phyloP scores from a whole-genome alignment of 1,140 invertebrate genomes.

The Penaeus chinensis region DNA sequence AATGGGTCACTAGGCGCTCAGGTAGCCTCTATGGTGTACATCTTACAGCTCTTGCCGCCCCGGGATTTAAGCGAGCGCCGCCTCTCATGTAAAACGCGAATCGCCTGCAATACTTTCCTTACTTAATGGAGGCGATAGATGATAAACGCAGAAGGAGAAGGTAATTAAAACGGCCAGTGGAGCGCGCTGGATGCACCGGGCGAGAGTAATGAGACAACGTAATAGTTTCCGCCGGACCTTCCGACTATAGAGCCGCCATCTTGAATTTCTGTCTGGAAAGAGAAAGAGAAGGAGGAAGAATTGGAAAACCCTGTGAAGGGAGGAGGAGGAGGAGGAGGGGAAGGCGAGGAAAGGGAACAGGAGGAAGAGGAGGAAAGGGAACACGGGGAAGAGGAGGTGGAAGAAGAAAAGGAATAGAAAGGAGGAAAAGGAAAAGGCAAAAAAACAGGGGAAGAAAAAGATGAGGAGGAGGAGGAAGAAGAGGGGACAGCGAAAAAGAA shows the following conservation, averaged over 20 bases:
- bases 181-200: neutral
- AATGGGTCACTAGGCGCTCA: conserved; percentile 19
- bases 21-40: neutral
- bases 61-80: neutral
- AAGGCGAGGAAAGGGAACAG: neutral
- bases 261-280: neutral
- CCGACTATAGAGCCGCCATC: conserved; percentile 7
- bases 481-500: no score
- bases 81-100: neutral
- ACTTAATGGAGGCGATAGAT: neutral
- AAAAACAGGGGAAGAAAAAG: no score
- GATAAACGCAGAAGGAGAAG: neutral
- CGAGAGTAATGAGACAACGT: conserved; percentile 19
- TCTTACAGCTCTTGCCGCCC: neutral
- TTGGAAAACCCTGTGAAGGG: no score
- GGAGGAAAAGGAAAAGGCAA: no score
- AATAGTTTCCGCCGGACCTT: conserved; percentile 20
- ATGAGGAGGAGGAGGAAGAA: no score
- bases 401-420: no score
- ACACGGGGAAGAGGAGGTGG: no score
- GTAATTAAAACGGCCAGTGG: conserved; percentile 16
- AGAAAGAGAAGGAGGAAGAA: neutral
- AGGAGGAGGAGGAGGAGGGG: neutral
- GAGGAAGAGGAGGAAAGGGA: neutral
- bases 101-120: neutral